These are phyloP conservation scores for Neomonachus schauinslandi DNA, from an alignment of 2,113 vertebrate species.

Conservation along the genomic window DNA sequence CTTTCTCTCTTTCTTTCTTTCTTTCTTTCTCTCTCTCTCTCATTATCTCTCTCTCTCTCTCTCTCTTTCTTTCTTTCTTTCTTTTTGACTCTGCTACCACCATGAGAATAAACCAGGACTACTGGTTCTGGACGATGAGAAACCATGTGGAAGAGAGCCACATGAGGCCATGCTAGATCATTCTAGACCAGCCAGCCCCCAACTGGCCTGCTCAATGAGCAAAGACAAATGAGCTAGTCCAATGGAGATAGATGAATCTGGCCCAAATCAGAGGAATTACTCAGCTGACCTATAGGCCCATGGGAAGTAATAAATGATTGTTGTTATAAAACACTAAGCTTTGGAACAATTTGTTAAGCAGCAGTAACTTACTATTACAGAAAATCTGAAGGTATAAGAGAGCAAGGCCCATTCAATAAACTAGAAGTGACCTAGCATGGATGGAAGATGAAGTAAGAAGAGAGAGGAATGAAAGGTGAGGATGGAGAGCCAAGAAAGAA, in stretches of 20 bases:
- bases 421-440: neutral
- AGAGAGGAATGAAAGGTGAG: neutral
- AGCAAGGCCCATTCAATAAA: slow-evolving; percentile 6
- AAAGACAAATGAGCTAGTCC: neutral
- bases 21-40: neutral
- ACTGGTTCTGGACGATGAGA: neutral
- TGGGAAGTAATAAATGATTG: neutral
- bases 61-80: neutral
- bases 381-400: neutral
- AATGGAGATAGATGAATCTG: neutral
- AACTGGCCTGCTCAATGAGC: neutral
- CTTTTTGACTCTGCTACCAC: neutral
- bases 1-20: neutral
- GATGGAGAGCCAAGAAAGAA: neutral
- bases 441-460: neutral
- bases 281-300: neutral
- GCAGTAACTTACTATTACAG: neutral
- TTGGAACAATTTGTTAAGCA: neutral
- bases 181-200: neutral
- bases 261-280: neutral
- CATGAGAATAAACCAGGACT: neutral
- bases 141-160: neutral
- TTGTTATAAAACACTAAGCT: neutral
- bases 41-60: neutral
- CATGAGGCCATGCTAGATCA: neutral